Evolutionary conservation across 2,797 vertebrate genomes (phyloP), one percentile per base, ranked within the genome.

Genomic region (Emys orbicularis): DNA sequence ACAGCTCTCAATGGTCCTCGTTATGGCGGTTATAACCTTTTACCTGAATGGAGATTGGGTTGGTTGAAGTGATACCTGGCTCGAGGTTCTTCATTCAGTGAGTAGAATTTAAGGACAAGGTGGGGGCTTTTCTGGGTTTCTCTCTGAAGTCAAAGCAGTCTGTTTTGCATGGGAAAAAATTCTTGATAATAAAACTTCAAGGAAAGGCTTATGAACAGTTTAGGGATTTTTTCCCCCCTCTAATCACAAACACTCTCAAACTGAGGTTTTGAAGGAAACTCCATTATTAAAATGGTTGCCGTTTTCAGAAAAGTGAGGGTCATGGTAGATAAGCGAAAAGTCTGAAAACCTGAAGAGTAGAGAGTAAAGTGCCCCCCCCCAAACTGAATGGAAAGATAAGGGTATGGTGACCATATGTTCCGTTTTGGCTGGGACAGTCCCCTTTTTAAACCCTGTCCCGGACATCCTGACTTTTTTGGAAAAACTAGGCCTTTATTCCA

Each of bases 161-260:
- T 86, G 57, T 95, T 92, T 81, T 49, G 52, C 95, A 81, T 29
- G 13, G 93, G 77, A 89, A 83, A 85, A 50, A 2, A 10, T 31
- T 90, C 53, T 87, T 49, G 25, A 84, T 96, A 1, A 88, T 54
- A 80, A 92, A 95, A 85, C 89, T 90, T 91, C 91, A 83, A 94
- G 31, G 37, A 29, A 34, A 57, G 34, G 23, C 6, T 74, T 92
- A 41, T 91, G 88, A 79, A 82, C 44, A 52, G 77, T 88, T 84
- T 85, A 91, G 80, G 57, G 47, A 1, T 4, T 91, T 94, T 44
- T 16, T 83, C 5, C 27, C n/a, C 4, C 23, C 18, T 91, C 86
- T 87, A 74, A 90, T 87, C 90, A 84, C 79, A n/a, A 84, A 81
- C 0, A 7, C 23, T 87, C 29, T 93, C 65, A 92, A 89, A 77